Evolutionary conservation across 2,113 vertebrate genomes (phyloP), one percentile per base, ranked within the genome.

Genomic region (Argyrosomus japonicus): DNA sequence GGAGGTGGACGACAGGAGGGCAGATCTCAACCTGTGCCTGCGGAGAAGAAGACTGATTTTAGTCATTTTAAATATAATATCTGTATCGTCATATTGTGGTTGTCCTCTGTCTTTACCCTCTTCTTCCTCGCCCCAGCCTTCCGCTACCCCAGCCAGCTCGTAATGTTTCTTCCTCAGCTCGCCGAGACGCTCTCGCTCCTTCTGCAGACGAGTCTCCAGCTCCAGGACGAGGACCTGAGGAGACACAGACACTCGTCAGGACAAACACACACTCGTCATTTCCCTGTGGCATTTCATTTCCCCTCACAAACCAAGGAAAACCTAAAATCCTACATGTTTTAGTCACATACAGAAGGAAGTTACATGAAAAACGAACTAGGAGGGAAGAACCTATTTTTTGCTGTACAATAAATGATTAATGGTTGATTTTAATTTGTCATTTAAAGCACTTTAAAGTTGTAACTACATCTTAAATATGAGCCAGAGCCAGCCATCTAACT

Each of bases 121-220:
- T 0, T 95, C 94, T 74, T 95, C 91, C 53, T 91, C 91, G 23
- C 96, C 97, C 97, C 98, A 99, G 89, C 97, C 98, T 86, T 99
- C 97, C 0, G 97, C 97, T 12, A 97, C 97, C 0, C 98, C 97
- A 0, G 98, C 98, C 79, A 99, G 94, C 87, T 98, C 96, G 0
- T 99, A 99, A 91, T 99, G 98, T 88, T 99, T 99, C 93, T 98
- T 99, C 82, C 98, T 96, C 86, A 99, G 95, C 60, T 97, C 98
- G 10, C 98, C 98, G 43, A 99, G 95, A 72, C 96, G 97, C 82
- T 97, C 96, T 11, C 98, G 94, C 88, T 99, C 98, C 92, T 97
- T 99, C 94, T 99, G 97, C 75, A 99, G 92, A 32, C 97, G 96
- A 0, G 95, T 98, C 88, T 99, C 98, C 86, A 99, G 94, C 94